Evolutionary conservation across 2,888 invertebrate genomes (phyloP).

Genomic region (Hetaerina titia): DNA sequence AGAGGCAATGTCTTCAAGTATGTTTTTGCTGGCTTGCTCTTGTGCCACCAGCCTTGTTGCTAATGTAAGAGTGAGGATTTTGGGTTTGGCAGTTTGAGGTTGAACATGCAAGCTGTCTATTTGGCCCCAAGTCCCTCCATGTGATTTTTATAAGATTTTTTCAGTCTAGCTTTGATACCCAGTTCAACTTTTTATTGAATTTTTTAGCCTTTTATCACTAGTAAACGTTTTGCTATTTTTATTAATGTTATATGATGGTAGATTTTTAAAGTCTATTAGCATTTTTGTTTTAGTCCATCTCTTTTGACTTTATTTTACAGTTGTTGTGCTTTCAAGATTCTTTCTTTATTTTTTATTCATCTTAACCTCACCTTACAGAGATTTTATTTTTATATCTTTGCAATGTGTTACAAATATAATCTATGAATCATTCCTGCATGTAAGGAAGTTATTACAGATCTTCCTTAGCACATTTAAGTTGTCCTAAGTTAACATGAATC

Average conservation of each 20-base stretch:
- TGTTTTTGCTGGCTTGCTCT: constrained; percentile 48
- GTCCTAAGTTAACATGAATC: neutral
- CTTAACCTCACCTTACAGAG: neutral
- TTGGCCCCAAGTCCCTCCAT: neutral
- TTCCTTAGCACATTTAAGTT: neutral
- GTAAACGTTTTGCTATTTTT: constrained; percentile 16
- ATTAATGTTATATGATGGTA: constrained; percentile 29
- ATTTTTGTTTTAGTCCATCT: constrained; percentile 19
- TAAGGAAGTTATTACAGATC: neutral
- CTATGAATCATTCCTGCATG: neutral
- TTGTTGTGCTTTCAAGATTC: neutral
- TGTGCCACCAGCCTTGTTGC: constrained; percentile 47
- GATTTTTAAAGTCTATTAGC: neutral
- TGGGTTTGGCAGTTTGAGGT: constrained; percentile 30
- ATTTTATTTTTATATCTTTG: constrained; percentile 21
- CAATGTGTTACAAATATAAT: neutral
- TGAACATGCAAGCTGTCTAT: neutral
- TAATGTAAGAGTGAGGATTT: neutral
- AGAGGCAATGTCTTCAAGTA: constrained; percentile 52
- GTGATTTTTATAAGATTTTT: constrained; percentile 48
- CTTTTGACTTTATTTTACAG: neutral
- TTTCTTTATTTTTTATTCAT: neutral
- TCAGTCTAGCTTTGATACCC: constrained; percentile 45
- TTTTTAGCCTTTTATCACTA: constrained; percentile 25
- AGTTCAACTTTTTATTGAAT: constrained; percentile 10